Percentiles rank a stretch among this genome's conserved stretches.
Conservation (phyloP, 2,888 invertebrate genomes). For the Drosophila vallismaia region DNA sequence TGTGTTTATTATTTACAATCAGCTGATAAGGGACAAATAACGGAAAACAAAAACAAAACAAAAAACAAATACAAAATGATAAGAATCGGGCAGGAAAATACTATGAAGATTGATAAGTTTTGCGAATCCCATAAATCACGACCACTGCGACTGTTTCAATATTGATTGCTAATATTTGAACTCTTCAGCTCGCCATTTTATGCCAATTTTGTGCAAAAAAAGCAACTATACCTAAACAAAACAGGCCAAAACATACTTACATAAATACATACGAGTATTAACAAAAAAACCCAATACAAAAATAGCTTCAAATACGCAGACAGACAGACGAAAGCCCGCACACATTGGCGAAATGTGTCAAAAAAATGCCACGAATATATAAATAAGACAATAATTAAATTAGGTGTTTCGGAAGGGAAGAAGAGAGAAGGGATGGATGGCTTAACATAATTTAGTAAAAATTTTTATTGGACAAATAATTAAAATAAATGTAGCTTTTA, state of each 20-base stretch:
- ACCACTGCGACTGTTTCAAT: constrained; percentile 17
- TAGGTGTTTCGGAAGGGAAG: constrained; percentile 8
- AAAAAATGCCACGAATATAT: constrained; percentile 40
- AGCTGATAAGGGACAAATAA: constrained; percentile 23
- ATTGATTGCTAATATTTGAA: constrained; percentile 15
- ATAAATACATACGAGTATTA: not conserved
- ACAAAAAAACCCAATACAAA: constrained; percentile 25
- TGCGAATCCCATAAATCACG: constrained; percentile 16
- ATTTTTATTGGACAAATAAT: constrained; percentile 16
- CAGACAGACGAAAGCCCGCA: not conserved
- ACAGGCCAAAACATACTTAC: constrained; percentile 1
- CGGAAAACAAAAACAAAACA: constrained; percentile 1
- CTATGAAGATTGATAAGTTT: constrained; percentile 28
- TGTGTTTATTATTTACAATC: not conserved
- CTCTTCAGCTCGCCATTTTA: not conserved
- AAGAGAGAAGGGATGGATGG: not conserved
- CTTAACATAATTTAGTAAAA: not conserved
- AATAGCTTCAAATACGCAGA: constrained; percentile 26
- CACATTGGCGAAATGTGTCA: constrained; percentile 11
- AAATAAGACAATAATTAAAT: constrained; percentile 37
- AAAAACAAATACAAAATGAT: constrained; percentile 8
- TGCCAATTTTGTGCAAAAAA: not conserved
- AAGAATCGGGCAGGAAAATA: constrained; percentile 8
- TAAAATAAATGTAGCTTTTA: constrained; percentile 16
- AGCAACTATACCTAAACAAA: constrained; percentile 12